phyloP scores from a whole-genome alignment of 2,113 vertebrate genomes.

The Triplophysa tibetana region DNA sequence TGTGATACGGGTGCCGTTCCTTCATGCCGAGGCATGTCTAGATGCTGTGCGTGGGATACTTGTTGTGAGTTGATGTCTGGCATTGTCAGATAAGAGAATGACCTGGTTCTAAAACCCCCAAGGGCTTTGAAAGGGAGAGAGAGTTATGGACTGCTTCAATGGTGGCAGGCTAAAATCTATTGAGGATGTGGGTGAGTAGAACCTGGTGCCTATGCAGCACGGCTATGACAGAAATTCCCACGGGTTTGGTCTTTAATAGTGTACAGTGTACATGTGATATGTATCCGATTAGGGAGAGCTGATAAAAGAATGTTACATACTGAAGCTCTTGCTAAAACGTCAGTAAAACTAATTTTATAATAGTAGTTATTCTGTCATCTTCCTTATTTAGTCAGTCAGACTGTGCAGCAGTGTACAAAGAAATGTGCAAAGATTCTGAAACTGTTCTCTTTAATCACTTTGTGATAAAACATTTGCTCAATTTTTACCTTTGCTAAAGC shows the following conservation, averaged over 20 bases:
- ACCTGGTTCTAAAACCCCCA: conserved; percentile 7
- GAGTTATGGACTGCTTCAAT: conserved; percentile 42
- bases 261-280: conserved; percentile 12
- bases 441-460: too few species aligned
- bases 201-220: conserved; percentile 8
- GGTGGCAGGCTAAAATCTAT: conserved; percentile 28
- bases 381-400: too few species aligned
- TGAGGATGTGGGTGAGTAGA: conserved; percentile 16
- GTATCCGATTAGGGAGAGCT: conserved; percentile 1
- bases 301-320: conserved; percentile 12
- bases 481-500: too few species aligned
- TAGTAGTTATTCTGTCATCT: neutral
- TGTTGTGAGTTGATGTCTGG: conserved; percentile 70
- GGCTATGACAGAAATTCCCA: conserved; percentile 34
- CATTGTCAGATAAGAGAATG: conserved; percentile 70
- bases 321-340: neutral
- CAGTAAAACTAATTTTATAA: neutral
- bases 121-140: neutral
- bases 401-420: too few species aligned
- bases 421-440: too few species aligned
- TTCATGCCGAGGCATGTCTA: conserved; percentile 66
- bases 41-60: conserved; percentile 69
- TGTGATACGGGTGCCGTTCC: conserved; percentile 42
- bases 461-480: too few species aligned
- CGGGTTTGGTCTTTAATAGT: conserved; percentile 16